These are phyloP conservation scores for Eurosta solidaginis DNA, from an alignment of 1,140 invertebrate genomes.

Conservation along the genomic window DNA sequence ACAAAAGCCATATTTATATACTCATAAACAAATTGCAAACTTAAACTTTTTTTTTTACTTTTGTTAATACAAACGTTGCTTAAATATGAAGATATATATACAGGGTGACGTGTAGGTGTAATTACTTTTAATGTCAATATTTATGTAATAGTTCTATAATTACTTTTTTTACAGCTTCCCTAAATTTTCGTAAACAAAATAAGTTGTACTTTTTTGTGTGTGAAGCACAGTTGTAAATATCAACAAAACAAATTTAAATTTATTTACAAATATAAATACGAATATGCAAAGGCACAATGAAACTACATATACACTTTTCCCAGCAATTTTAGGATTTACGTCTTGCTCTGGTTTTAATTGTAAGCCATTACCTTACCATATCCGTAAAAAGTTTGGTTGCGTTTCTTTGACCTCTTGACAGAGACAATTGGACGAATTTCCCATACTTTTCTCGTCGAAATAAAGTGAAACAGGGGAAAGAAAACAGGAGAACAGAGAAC, in stretches of 20 bases:
- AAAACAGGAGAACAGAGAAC: too few relatives aligned
- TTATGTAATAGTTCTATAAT: background rate
- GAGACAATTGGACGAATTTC: too few relatives aligned
- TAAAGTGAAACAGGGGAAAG: too few relatives aligned
- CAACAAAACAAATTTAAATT: background rate
- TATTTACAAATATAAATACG: background rate
- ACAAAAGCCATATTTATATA: constrained; percentile 41
- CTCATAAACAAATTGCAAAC: background rate
- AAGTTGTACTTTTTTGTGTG: background rate
- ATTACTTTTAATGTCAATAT: background rate
- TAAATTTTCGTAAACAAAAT: background rate
- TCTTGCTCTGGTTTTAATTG: too few relatives aligned
- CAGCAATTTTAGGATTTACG: too few relatives aligned
- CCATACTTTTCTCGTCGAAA: too few relatives aligned
- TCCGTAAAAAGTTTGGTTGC: too few relatives aligned
- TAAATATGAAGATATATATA: too few relatives aligned
- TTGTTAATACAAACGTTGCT: too few relatives aligned
- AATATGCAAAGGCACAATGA: background rate
- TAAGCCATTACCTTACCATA: too few relatives aligned
- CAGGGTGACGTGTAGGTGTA: constrained; percentile 23
- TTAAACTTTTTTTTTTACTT: background rate
- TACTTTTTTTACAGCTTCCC: background rate
- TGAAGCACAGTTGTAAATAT: background rate
- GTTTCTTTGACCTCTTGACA: too few relatives aligned
- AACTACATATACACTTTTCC: constrained; percentile 9